Conservation (phyloP, 2,888 invertebrate genomes). For the Papilio gigon region DNA sequence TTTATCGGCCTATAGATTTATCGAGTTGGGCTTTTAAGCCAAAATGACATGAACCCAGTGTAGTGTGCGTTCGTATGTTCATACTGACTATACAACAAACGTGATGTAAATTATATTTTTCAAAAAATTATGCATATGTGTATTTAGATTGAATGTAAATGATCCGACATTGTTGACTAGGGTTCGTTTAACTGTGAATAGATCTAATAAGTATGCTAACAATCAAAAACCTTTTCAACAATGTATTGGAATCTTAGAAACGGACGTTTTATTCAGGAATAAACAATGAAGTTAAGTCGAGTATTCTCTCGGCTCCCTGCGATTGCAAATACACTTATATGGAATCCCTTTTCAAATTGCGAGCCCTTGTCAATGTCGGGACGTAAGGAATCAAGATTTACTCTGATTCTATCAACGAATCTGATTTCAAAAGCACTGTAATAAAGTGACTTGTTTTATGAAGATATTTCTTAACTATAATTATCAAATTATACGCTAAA, state of each 20-base stretch:
- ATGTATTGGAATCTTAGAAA: conserved; percentile 27
- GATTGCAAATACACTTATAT: conserved; percentile 47
- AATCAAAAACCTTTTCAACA: conserved; percentile 26
- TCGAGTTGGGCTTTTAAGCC: too few species aligned
- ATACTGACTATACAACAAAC: too few species aligned
- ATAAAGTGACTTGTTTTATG: conserved; percentile 14
- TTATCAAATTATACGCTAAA: too few species aligned
- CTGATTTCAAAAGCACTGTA: conserved; percentile 34
- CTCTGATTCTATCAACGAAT: conserved; percentile 40
- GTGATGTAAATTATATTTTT: too few species aligned
- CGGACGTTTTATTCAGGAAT: conserved; percentile 32
- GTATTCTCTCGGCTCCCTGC: conserved; percentile 36
- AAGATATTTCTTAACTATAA: neutral
- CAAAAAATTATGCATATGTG: too few species aligned
- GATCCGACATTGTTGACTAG: neutral
- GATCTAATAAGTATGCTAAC: conserved; percentile 21
- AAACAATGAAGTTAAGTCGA: conserved; percentile 38
- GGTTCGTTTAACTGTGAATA: conserved; percentile 15
- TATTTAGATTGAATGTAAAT: too few species aligned
- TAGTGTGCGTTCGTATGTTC: too few species aligned
- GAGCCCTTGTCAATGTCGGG: conserved; percentile 53
- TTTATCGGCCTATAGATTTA: too few species aligned
- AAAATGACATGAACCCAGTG: too few species aligned
- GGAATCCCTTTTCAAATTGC: conserved; percentile 50
- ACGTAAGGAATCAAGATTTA: conserved; percentile 41